A percentile compares a stretch with the other conserved stretches of the same genome.
These are phyloP conservation scores for Heliconius cydno DNA, from an alignment of 2,888 invertebrate genomes.

Conservation along the genomic window DNA sequence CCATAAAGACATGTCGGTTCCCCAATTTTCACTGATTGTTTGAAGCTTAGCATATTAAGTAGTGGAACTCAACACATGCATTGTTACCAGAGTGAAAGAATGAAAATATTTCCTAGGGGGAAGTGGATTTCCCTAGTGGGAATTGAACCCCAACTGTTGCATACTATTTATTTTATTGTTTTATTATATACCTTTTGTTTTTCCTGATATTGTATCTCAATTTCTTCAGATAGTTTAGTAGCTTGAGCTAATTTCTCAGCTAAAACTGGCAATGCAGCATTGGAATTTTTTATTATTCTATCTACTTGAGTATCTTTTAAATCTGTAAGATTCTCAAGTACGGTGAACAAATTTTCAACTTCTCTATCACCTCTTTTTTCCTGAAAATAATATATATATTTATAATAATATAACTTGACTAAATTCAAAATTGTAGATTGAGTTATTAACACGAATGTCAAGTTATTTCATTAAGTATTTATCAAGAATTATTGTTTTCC, in stretches of 20 bases:
- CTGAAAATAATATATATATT: constrained; percentile 67
- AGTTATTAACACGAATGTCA: background rate
- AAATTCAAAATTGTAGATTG: background rate
- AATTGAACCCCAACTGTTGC: background rate
- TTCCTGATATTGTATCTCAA: constrained; percentile 84
- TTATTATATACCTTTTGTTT: constrained; percentile 75
- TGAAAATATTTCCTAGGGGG: too few species aligned
- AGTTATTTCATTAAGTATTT: background rate
- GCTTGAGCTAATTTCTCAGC: constrained; percentile 87
- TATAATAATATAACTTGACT: background rate
- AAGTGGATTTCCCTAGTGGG: background rate
- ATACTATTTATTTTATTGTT: too few species aligned
- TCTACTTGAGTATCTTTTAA: constrained; percentile 89
- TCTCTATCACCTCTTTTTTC: constrained; percentile 91
- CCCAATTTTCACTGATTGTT: too few species aligned
- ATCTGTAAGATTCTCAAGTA: constrained; percentile 90
- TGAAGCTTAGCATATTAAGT: too few species aligned
- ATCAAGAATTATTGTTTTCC: background rate
- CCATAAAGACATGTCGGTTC: too few species aligned
- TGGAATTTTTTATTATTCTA: constrained; percentile 85
- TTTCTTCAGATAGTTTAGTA: constrained; percentile 84
- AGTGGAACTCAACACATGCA: too few species aligned
- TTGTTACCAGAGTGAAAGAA: too few species aligned
- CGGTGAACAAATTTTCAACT: constrained; percentile 89
- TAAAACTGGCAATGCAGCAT: constrained; percentile 84